Evolutionary conservation across 2,113 vertebrate genomes (phyloP).

Genomic region (Corythaeola cristata): DNA sequence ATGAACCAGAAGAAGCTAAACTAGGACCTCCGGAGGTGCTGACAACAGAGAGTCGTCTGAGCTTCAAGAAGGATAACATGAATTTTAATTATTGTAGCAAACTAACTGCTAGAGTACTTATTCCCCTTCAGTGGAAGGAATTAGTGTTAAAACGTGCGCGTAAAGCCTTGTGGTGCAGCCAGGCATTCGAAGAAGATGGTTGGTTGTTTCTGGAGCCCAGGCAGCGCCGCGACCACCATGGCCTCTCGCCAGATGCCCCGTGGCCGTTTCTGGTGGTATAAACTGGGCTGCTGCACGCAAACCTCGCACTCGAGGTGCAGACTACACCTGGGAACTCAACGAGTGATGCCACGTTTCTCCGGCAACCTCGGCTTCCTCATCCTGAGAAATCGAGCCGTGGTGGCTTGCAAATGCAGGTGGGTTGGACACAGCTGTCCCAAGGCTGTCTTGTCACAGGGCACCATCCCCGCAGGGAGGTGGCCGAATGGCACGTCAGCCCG

Average conservation of each 20-base stretch:
- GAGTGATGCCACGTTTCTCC: neutral
- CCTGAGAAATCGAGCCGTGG: too few relatives aligned
- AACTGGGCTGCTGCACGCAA: accelerated
- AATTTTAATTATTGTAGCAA: constrained; percentile 5
- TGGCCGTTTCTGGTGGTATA: accelerated
- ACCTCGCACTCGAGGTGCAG: accelerated
- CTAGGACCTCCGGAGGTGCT: constrained; percentile 50
- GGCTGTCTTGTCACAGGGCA: accelerated
- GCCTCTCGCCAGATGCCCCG: accelerated
- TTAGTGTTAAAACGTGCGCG: neutral
- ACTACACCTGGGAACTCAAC: accelerated
- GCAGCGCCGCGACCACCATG: accelerated
- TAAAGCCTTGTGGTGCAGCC: neutral
- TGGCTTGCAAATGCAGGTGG: neutral
- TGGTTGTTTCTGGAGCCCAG: accelerated
- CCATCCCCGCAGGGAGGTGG: neutral
- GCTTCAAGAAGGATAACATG: neutral
- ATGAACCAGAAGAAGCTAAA: constrained; percentile 31
- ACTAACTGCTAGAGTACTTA: neutral
- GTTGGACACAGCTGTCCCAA: accelerated
- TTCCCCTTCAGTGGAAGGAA: neutral
- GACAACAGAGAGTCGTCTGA: constrained; percentile 19
- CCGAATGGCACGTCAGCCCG: accelerated
- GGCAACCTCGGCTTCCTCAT: neutral
- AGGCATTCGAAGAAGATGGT: neutral